These are phyloP conservation scores for Myrmecobius fasciatus DNA, from an alignment of 2,113 vertebrate genomes.

Conservation along the genomic window DNA sequence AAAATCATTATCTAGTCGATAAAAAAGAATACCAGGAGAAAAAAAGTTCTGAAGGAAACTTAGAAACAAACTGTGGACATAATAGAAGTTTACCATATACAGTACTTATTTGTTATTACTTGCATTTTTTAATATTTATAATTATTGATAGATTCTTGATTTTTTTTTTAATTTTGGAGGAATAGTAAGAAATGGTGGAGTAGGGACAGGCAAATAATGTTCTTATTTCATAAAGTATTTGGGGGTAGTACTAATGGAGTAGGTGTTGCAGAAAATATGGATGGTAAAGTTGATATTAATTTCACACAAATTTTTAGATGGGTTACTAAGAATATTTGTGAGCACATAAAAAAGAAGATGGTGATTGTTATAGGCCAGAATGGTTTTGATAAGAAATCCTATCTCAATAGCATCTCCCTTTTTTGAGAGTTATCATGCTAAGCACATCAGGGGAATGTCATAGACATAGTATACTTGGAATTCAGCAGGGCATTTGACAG, in stretches of 20 bases:
- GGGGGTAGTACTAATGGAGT: not conserved
- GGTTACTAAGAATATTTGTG: not conserved
- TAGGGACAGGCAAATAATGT: not conserved
- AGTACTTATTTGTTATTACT: not conserved
- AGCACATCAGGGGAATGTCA: not conserved
- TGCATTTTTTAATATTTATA: not conserved
- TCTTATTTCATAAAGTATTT: not conserved
- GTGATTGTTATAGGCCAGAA: not conserved
- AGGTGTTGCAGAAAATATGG: not conserved
- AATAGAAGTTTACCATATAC: not conserved
- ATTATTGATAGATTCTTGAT: too few relatives aligned
- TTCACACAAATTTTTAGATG: not conserved
- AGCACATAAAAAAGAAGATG: not conserved
- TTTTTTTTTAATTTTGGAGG: not conserved
- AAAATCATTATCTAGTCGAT: not conserved
- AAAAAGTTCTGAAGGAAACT: not conserved
- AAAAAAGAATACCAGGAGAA: not conserved
- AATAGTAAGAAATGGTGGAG: not conserved
- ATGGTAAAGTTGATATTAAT: not conserved
- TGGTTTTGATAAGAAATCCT: not conserved
- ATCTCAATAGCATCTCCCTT: not conserved
- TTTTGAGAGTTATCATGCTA: not conserved
- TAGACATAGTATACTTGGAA: not conserved
- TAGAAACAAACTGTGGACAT: not conserved
- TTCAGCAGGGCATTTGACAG: not conserved